Evolutionary conservation across 2,888 invertebrate species (phyloP), one percentile per base, ranked within the genome.

Genomic region (Cinara cedri): DNA sequence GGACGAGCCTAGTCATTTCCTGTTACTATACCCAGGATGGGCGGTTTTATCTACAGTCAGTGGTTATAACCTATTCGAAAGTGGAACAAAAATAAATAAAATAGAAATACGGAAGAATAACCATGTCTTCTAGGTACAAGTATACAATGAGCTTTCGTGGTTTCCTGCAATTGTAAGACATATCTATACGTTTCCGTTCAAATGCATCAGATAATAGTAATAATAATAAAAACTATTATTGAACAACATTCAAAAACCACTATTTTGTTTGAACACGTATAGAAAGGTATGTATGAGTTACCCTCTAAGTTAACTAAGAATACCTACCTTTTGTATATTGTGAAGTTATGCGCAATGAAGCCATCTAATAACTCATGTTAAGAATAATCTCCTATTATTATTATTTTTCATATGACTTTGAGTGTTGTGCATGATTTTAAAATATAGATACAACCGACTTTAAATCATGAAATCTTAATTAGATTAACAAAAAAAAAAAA

Each of bases 101-200:
- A 78, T 68, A 34, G 14, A 65, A 75, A 60, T 34, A 68, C 24
- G 6, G n/a, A 57, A 49, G 13, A 78, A 68, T 66, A 8, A 49
- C 26, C 60, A 49, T 76, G 68, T 68, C 68, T 34, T 68, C 34
- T 68, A 1, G 42, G 46, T 57, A 46, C 34, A 44, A 76, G 44
- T 51, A 57, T 57, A 65, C 57, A 34, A 76, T 57, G 51, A 68
- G 57, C 76, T 78, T 78, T 78, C 68, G n/a, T 57, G 76, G 49
- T 68, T 78, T 78, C 76, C 76, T 78, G 76, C 44, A 57, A 78
- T 78, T 78, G 68, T 78, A 78, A 76, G n/a, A 60, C 54, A 13
- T 26, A n/a, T n/a, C n/a, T n/a, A 34, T 3, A 34, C 34, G 57
- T 78, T 78, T 57, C 68, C 76, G 66, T 55, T 75, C 13, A 66